Evolutionary conservation across 2,113 vertebrate genomes (phyloP).

Genomic region (Peromyscus polionotus): DNA sequence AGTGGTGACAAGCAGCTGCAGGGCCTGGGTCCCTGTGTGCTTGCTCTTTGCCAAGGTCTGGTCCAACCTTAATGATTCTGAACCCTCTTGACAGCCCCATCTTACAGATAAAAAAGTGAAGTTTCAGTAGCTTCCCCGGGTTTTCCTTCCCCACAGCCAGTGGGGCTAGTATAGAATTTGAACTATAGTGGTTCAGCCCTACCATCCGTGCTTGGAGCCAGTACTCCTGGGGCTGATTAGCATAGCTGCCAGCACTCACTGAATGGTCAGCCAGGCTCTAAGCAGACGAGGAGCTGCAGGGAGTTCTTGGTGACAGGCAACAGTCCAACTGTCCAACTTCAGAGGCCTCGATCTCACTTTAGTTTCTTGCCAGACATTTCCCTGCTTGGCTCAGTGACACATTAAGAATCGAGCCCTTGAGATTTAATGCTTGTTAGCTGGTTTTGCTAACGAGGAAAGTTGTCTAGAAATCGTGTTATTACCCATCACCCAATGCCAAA

Average conservation of each 20-base stretch:
- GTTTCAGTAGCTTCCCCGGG: neutral
- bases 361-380: slow-evolving; percentile 57
- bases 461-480: slow-evolving; percentile 60
- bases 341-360: slow-evolving; percentile 36
- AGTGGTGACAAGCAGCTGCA: accelerated
- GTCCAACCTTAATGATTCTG: neutral
- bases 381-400: slow-evolving; percentile 50
- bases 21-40: neutral
- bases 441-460: slow-evolving; percentile 51
- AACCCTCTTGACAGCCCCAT: neutral
- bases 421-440: slow-evolving; percentile 66
- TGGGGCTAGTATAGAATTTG: no score
- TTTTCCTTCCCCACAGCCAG: neutral
- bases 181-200: neutral
- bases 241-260: neutral
- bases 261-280: neutral
- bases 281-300: neutral
- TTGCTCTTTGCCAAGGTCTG: neutral
- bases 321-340: neutral
- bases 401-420: slow-evolving; percentile 58
- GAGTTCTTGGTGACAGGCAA: neutral
- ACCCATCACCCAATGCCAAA: slow-evolving; percentile 7
- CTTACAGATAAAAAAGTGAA: neutral
- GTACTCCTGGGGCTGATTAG: neutral
- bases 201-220: accelerated